Evolutionary conservation across 2,888 invertebrate species (phyloP), one percentile per base, ranked within the genome.

Genomic region (Chrysomela aeneicollis): DNA sequence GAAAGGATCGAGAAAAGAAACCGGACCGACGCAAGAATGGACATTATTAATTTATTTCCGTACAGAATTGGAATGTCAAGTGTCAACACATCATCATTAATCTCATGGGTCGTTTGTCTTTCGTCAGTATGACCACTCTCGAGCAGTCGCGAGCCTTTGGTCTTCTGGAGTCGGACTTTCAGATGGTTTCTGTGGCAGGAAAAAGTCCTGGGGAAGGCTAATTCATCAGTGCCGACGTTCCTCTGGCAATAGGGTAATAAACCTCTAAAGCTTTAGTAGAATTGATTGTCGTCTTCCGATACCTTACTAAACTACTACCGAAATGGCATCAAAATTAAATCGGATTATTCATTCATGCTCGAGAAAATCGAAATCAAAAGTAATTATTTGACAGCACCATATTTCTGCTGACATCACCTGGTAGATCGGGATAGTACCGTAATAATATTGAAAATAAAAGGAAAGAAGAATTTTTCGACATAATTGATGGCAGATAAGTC

Each of bases 91-190:
- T 78, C 76, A 79, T 78, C 79, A 81, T 81, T 80, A 81, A 81
- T 81, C 81, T 81, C 80, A 71, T 68, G 73, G 76, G 75, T 80
- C 81, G 79, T 81, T 81, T 81, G 79, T 81, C 79, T 80, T 74
- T 78, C 77, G 77, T 77, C 76, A 73, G 64, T 26, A 5, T 77
- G 77, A 76, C 74, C 73, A 73, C 63, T 71, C 68, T 58, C 53
- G 6, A 61, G 63, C 49, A 54, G 55, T 64, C 53, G 65, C 65
- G 60, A 55, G 65, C 66, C 67, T 69, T 70, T 54, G 69, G 70
- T 69, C 64, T 61, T 67, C 51, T 52, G 32, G 17, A 47, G 59
- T 18, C 46, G 54, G 51, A 57, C 50, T 55, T 50, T 49, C 15
- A 12, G 21, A 35, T 35, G 35, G 18, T 70, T 69, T 68, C 67